Conservation (phyloP, 2,113 vertebrate species). For the Xiphorhynchus elegans region DNA sequence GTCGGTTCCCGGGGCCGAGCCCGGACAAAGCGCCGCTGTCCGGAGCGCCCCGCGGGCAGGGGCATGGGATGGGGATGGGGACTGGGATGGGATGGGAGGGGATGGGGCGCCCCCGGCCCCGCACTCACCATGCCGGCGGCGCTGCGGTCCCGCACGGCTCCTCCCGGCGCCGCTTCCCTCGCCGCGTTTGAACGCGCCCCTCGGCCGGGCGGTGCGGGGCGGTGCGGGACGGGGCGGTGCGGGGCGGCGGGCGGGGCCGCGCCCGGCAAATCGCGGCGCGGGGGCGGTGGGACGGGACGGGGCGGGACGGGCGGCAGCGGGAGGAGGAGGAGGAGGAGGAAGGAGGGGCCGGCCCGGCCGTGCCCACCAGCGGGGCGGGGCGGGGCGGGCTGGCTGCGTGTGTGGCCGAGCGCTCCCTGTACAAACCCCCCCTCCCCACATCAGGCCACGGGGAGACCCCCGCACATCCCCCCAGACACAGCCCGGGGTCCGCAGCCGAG, state of each 20-base stretch:
- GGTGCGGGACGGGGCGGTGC: no score
- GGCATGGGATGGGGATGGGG: not conserved
- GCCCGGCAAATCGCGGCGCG: slow-evolving; percentile 42
- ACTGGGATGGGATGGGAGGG: not conserved
- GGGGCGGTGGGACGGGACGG: not conserved
- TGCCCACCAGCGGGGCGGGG: not conserved
- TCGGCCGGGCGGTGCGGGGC: no score
- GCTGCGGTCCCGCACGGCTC: not conserved
- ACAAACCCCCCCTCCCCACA: fast-evolving
- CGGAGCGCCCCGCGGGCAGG: not conserved
- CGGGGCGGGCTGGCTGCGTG: not conserved
- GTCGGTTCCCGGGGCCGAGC: not conserved
- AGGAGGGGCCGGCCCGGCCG: not conserved
- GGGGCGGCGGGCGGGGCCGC: slow-evolving; percentile 25
- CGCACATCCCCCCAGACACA: not conserved
- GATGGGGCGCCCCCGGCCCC: not conserved
- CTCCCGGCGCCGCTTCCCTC: slow-evolving; percentile 45
- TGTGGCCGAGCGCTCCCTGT: not conserved
- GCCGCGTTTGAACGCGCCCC: slow-evolving; percentile 61
- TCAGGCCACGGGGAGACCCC: no score
- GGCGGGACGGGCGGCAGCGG: not conserved
- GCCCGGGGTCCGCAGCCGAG: not conserved
- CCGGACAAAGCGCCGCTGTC: not conserved
- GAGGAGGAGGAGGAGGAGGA: not conserved
- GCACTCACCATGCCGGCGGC: slow-evolving; percentile 60